These are phyloP conservation scores for Mus spicilegus DNA, from an alignment of 2,113 vertebrate species.

Conservation along the genomic window DNA sequence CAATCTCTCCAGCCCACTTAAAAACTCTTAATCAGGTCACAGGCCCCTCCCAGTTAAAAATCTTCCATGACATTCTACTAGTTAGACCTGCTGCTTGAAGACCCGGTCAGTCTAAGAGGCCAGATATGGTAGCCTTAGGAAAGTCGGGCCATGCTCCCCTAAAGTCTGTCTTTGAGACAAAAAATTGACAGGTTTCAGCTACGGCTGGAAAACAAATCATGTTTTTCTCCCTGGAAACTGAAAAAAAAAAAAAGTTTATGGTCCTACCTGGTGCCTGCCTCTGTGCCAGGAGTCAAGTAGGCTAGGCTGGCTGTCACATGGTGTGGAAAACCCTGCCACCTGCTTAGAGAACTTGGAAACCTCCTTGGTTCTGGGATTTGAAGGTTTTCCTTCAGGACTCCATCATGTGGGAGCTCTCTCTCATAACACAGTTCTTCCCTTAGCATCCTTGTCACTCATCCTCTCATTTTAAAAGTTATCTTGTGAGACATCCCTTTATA, in stretches of 20 bases:
- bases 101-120: not conserved
- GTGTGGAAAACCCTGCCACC: not conserved
- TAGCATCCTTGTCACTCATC: not conserved
- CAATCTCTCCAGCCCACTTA: not conserved
- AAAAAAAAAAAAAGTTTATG: not conserved
- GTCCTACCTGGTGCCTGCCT: not conserved
- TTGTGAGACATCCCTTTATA: not conserved
- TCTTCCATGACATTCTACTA: not conserved
- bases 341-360: not conserved
- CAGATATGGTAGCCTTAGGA: not conserved
- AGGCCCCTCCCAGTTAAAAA: slow-evolving; percentile 5
- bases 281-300: not conserved
- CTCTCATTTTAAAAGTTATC: not conserved
- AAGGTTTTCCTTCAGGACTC: not conserved
- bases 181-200: not conserved
- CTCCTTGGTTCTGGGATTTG: too few relatives aligned
- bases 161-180: not conserved
- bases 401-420: not conserved
- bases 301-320: not conserved
- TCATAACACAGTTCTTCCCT: not conserved
- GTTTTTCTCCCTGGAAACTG: not conserved
- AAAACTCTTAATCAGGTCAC: not conserved
- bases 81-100: not conserved
- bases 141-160: not conserved
- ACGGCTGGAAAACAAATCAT: not conserved